Evolutionary conservation across 2,888 invertebrate species (phyloP), one percentile per base, ranked within the genome.

Genomic region (Pyrocoelia pectoralis): DNA sequence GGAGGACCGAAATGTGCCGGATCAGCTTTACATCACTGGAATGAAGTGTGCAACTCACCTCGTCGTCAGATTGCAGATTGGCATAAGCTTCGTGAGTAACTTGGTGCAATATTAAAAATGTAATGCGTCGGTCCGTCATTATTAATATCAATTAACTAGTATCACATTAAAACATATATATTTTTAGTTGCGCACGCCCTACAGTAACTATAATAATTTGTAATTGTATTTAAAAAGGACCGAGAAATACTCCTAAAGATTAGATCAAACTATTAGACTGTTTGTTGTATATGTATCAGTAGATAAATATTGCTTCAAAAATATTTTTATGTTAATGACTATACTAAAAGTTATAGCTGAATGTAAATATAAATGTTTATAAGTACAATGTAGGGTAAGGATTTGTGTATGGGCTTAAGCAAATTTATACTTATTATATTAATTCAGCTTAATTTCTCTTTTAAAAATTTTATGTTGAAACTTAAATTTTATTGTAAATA

Each of bases 31-130:
- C 95, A 94, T 78, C 98, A 98, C 83, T 98, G 98, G 98, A 94
- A 93, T 77, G 97, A 98, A 85, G 97, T 98, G 72, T 94, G 96
- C 85, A 95, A 93, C 79, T 97, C 97, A 72, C 97, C 98, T 54
- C 89, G 97, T 73, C 91, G 98, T 70, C 98, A 98, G 86, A 97
- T 98, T 79, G 98, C 98, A 70, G 97, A 98, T 84, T 99, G 98
- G 98, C 98, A 99, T 87, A 97, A 97, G 84, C 87, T 98, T 75
- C 90, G 93, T 83, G 95, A 95, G 88, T 95, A 89, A 85, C 12
- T 49, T 14, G 10, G 3, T 8, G 54, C 57, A 63, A 63, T 62
- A 61, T 57, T 53, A 41, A 15, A 10, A 33, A 41, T 40, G 41
- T 28, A 12, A 43, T 38, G 38, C 14, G 33, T 59, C 59, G 59